phyloP scores from a whole-genome alignment of 92 coral and sea anemone species.

The Blastomussa wellsi region DNA sequence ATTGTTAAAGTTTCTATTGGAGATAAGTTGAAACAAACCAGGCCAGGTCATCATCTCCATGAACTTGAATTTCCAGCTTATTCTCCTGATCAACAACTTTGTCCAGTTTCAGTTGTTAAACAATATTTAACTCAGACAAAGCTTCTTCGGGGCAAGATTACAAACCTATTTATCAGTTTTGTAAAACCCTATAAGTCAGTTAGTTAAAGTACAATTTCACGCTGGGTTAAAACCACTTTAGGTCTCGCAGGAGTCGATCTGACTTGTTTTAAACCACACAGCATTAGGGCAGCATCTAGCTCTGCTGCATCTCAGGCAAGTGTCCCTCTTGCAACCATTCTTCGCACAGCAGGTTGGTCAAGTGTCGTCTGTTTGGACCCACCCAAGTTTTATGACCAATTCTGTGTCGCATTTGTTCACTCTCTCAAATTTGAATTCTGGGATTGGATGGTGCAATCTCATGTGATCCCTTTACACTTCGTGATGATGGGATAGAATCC shows the following conservation, averaged over 20 bases:
- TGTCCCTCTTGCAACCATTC: slow-evolving; percentile 17
- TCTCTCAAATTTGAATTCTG: too few species aligned
- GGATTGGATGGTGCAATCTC: too few species aligned
- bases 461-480: too few species aligned
- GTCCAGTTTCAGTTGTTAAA: too few species aligned
- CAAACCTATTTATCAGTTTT: slow-evolving; percentile 9
- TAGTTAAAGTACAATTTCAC: slow-evolving; percentile 10
- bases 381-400: too few species aligned
- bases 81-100: slow-evolving; percentile 1
- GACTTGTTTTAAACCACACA: neutral
- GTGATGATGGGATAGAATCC: too few species aligned
- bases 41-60: slow-evolving; percentile 47
- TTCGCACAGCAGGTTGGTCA: slow-evolving; percentile 23
- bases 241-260: slow-evolving; percentile 30
- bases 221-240: slow-evolving; percentile 22
- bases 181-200: slow-evolving; percentile 17
- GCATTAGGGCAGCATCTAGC: slow-evolving; percentile 19
- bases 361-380: neutral
- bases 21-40: slow-evolving; percentile 65
- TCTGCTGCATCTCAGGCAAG: slow-evolving; percentile 15
- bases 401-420: too few species aligned
- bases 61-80: slow-evolving; percentile 31
- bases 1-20: too few species aligned
- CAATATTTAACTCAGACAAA: too few species aligned
- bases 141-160: slow-evolving; percentile 10